These are phyloP conservation scores for Gymnorhina tibicen DNA, from an alignment of 2,113 vertebrate species.

Conservation along the genomic window DNA sequence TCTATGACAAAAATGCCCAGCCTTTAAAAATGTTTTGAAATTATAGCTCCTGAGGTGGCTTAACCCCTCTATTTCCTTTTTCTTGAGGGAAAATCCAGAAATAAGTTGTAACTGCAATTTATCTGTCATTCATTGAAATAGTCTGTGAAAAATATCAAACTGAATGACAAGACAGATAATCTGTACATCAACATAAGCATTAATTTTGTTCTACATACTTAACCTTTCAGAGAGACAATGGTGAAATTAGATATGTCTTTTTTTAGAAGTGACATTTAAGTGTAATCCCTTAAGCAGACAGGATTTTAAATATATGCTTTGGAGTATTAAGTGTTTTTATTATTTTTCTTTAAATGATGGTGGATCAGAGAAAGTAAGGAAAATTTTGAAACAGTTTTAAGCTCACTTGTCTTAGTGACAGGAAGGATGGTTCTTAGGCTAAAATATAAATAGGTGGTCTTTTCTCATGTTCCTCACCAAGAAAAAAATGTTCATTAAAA, in stretches of 20 bases:
- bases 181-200: conserved; percentile 25
- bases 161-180: conserved; percentile 39
- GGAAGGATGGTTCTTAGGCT: not conserved
- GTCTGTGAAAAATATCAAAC: conserved; percentile 9
- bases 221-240: conserved; percentile 43
- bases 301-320: conserved; percentile 9
- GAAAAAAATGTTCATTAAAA: not conserved
- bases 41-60: not conserved
- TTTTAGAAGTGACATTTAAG: conserved; percentile 38
- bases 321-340: not conserved
- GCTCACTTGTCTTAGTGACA: not conserved
- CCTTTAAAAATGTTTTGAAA: not conserved
- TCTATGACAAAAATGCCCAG: not conserved
- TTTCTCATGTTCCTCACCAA: not conserved
- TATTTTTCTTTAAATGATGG: conserved; percentile 17
- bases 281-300: conserved; percentile 6
- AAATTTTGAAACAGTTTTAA: not conserved
- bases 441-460: not conserved
- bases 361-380: not conserved
- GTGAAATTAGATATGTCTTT: conserved; percentile 26
- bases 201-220: conserved; percentile 20
- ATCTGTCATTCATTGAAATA: conserved; percentile 39
- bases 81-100: not conserved
- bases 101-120: conserved; percentile 16
- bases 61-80: not conserved